Base-by-base conservation (phyloP, 2,113 vertebrate species). In the Scatophagus argus region DNA sequence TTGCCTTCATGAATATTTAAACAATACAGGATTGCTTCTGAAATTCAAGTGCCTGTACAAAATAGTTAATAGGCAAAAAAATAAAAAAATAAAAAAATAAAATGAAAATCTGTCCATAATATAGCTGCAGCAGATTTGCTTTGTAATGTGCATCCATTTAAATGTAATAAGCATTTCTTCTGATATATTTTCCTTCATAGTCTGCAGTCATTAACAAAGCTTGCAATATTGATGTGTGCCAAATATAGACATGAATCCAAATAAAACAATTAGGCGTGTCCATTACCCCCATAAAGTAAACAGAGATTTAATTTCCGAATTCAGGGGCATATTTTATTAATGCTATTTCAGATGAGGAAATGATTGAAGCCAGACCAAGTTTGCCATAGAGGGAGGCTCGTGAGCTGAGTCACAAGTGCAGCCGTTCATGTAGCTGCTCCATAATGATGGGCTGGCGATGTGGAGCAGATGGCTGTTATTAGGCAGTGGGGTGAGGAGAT, bases 291-390 rank as follows among this genome's bases (percentile, higher is more conserved):
- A 14, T 38, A 54, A 49, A 58, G 62, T 41, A 73, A 74, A 75
- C 69, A 74, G 17, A 62, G 16, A 58, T 70, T 75, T 75, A 12
- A 83, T 68, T 88, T 85, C 65, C 23, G 6, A 69, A 62, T 39
- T 59, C 39, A 68, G 36, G n/a, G 61, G 14, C 61, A 64, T 79
- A 47, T 79, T 72, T 82, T 60, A 77, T 82, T 72, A 55, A 76
- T 38, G 47, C 36, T 34, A 46, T 60, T 67, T 52, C 47, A 60
- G 55, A 54, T 2, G 5, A 54, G 82, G 71, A 64, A 73, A 79
- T 81, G 16, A 80, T 74, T 79, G 67, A 43, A 23, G 55, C 56
- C 56, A n/a, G 39, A 70, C 65, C 29, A 27, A n/a, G 3, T 67
- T 51, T 72, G 25, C 46, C 3, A 3, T 5, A 0, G 41, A 63